Percentiles rank a stretch among this genome's conserved stretches.
Evolutionary conservation across 1,140 invertebrate species (phyloP).

Genomic region (Apis laboriosa): DNA sequence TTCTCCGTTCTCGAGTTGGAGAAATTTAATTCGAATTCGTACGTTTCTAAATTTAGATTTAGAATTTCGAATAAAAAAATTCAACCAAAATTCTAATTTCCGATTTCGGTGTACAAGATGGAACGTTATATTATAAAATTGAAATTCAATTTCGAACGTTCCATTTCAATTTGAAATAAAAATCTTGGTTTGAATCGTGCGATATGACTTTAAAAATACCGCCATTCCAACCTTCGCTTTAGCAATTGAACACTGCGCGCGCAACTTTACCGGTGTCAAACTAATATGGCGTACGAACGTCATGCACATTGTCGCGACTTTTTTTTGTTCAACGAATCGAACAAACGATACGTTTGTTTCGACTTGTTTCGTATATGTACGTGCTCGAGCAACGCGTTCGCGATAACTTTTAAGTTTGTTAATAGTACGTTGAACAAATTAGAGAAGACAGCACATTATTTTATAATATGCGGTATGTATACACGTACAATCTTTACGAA

Average conservation of each 20-base stretch:
- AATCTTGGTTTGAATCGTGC: too few relatives aligned
- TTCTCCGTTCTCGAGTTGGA: too few relatives aligned
- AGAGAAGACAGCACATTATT: too few relatives aligned
- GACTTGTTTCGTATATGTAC: background rate
- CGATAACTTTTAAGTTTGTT: background rate
- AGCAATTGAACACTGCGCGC: background rate
- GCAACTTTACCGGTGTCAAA: background rate
- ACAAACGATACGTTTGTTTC: background rate
- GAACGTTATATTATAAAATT: too few relatives aligned
- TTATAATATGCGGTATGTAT: too few relatives aligned
- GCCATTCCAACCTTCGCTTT: background rate
- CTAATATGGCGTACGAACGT: background rate
- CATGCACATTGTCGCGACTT: background rate
- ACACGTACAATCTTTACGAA: background rate
- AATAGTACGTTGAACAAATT: too few relatives aligned
- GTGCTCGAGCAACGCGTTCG: background rate
- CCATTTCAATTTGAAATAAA: background rate
- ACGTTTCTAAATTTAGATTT: background rate
- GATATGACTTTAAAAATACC: background rate
- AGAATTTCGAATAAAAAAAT: background rate
- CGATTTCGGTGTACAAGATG: too few relatives aligned
- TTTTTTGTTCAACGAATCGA: background rate
- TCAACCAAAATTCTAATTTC: too few relatives aligned
- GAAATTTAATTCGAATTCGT: background rate
- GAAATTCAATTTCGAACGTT: background rate